A percentile compares a stretch with the other conserved stretches of the same genome.
Evolutionary conservation across 2,113 vertebrate genomes (phyloP).

Genomic region (Lepus americanus): DNA sequence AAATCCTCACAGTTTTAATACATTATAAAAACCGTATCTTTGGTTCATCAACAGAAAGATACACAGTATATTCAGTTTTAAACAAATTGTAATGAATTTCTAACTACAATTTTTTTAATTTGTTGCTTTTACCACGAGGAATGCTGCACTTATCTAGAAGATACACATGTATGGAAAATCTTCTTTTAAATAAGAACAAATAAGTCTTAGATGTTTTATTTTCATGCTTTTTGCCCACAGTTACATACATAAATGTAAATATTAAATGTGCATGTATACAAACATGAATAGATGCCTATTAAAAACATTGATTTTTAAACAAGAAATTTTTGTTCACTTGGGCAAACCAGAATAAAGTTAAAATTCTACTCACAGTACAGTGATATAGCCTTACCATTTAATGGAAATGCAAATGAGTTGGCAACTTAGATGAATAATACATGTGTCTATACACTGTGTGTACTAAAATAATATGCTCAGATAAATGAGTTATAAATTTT

Average conservation of each 20-base stretch:
- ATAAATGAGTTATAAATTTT: slow-evolving; percentile 73
- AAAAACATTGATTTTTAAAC: not conserved
- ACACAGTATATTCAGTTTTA: slow-evolving; percentile 14
- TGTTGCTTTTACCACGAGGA: not conserved
- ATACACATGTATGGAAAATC: not conserved
- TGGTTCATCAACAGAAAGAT: not conserved
- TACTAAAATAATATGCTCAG: slow-evolving; percentile 60
- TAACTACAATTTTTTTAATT: slow-evolving; percentile 28
- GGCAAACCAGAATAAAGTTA: slow-evolving; percentile 56
- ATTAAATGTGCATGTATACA: not conserved
- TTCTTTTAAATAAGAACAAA: slow-evolving; percentile 10
- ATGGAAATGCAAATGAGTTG: slow-evolving; percentile 80
- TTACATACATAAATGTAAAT: not conserved
- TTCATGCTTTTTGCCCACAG: not conserved
- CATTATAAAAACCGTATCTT: not conserved
- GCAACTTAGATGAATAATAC: slow-evolving; percentile 74
- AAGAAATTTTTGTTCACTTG: not conserved
- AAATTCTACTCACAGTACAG: slow-evolving; percentile 68
- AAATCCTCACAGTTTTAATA: not conserved
- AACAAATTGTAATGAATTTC: not conserved
- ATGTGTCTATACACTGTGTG: slow-evolving; percentile 59
- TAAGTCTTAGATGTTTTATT: not conserved
- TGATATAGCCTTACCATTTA: slow-evolving; percentile 72
- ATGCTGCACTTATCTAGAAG: not conserved
- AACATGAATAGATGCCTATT: not conserved